phyloP scores from a whole-genome alignment of 2,113 vertebrate species.

The Scolopax mira region DNA sequence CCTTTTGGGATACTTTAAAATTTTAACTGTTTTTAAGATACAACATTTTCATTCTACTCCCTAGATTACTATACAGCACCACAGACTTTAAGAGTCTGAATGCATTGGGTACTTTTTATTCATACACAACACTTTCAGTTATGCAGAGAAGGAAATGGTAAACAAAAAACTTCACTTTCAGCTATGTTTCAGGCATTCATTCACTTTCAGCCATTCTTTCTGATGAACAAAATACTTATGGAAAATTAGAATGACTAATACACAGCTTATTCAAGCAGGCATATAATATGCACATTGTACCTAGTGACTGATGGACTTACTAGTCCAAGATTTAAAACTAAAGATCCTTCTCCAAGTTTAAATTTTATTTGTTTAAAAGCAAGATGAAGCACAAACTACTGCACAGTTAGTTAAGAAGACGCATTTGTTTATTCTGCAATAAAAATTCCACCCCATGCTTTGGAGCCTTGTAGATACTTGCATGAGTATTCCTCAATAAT shows the following conservation, averaged over 20 bases:
- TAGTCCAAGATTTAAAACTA: neutral
- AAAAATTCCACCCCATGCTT: neutral
- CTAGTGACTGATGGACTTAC: neutral
- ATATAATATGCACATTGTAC: neutral
- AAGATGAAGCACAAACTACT: neutral
- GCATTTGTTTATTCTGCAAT: neutral
- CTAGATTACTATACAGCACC: neutral
- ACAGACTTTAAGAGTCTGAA: neutral
- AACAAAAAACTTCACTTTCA: neutral
- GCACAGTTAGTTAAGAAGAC: neutral
- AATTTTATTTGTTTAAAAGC: neutral
- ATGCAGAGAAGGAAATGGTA: neutral
- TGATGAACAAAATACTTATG: neutral
- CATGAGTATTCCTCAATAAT: neutral
- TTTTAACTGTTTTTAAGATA: neutral
- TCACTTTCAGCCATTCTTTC: neutral
- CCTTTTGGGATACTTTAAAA: neutral
- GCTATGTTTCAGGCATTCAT: neutral
- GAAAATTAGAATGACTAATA: neutral
- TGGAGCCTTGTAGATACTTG: neutral
- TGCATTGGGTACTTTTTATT: neutral
- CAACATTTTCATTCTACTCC: neutral
- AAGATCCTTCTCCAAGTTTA: neutral
- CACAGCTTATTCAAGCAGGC: neutral
- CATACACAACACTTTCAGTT: neutral